phyloP scores from a whole-genome alignment of 2,797 vertebrate genomes.

The Fratercula arctica region DNA sequence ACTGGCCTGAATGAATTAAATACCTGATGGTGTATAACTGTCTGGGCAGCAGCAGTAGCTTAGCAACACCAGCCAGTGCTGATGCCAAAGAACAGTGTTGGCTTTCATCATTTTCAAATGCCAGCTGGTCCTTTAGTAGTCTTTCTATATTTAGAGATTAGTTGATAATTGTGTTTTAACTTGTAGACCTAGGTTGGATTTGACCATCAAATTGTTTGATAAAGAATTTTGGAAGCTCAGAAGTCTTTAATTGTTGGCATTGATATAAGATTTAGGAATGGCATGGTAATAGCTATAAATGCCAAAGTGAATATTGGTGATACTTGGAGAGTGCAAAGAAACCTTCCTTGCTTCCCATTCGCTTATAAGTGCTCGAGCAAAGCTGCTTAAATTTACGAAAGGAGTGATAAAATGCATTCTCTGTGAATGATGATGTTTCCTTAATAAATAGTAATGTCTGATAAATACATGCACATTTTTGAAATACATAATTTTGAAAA shows the following conservation, averaged over 20 bases:
- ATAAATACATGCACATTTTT: background rate
- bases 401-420: background rate
- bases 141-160: conserved; percentile 33
- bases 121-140: conserved; percentile 35
- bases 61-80: conserved; percentile 30
- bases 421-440: background rate
- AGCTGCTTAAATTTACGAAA: background rate
- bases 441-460: background rate
- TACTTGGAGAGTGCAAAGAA: background rate
- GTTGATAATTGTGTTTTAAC: conserved; percentile 7
- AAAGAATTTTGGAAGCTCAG: background rate
- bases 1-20: background rate
- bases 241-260: background rate
- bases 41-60: conserved; percentile 33
- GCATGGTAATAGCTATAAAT: background rate
- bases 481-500: background rate
- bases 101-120: conserved; percentile 34
- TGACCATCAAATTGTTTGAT: background rate
- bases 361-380: background rate
- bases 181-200: background rate
- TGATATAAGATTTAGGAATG: background rate
- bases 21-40: conserved; percentile 30
- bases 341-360: background rate
- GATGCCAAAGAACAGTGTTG: conserved; percentile 14
- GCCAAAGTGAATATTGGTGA: background rate